Conservation (phyloP, 2,888 invertebrate genomes). For the Agrochola lychnidis region DNA sequence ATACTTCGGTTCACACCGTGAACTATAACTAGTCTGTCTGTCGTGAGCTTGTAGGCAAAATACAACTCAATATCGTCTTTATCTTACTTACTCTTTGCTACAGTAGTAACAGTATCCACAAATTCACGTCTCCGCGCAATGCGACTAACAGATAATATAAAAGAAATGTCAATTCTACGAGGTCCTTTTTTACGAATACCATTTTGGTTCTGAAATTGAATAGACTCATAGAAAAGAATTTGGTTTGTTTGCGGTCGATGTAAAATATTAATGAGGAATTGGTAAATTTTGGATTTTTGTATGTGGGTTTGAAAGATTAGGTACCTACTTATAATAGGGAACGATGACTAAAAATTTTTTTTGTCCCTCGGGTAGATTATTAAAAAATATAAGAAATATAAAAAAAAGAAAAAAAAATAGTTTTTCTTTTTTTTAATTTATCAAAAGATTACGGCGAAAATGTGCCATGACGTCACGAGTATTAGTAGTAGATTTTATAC, state of each 20-base stretch:
- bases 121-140: constrained; percentile 40
- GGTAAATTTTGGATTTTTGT: not conserved
- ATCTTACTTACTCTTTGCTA: constrained; percentile 34
- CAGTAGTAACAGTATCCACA: constrained; percentile 32
- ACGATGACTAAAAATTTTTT: no score
- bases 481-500: no score
- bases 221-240: constrained; percentile 4
- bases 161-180: constrained; percentile 35
- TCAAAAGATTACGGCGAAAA: no score
- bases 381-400: no score
- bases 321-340: no score
- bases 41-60: not conserved
- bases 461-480: no score
- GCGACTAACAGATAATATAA: constrained; percentile 51
- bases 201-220: constrained; percentile 45
- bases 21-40: no score
- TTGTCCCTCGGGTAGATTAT: no score
- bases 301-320: no score
- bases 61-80: not conserved
- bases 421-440: no score
- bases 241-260: constrained; percentile 4
- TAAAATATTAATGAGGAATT: not conserved
- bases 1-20: no score
- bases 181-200: constrained; percentile 26
- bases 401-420: no score